Evolutionary conservation across 2,888 invertebrate species (phyloP).

Genomic region (Agrochola macilenta): DNA sequence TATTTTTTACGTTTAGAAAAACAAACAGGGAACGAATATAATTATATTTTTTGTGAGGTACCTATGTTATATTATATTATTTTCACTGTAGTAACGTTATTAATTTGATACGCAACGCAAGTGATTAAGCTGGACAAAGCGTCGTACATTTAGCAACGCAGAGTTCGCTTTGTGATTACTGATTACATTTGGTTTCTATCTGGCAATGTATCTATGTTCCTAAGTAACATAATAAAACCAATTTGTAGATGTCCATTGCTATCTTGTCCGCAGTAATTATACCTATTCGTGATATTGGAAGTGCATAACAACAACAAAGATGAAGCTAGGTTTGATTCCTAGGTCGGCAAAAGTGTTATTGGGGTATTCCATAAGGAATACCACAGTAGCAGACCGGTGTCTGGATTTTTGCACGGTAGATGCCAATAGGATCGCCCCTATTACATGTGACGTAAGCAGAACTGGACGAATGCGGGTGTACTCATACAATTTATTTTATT

Average conservation of each 20-base stretch:
- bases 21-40: too few species aligned
- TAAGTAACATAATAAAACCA: not conserved
- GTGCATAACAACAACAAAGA: not conserved
- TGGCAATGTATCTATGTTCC: not conserved
- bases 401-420: not conserved
- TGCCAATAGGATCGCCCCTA: not conserved
- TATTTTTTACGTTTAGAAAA: too few species aligned
- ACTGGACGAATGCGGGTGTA: not conserved
- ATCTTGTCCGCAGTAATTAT: too few species aligned
- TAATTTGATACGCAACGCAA: not conserved
- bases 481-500: too few species aligned
- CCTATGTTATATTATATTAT: too few species aligned
- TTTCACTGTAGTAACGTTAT: not conserved
- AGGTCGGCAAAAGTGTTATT: not conserved
- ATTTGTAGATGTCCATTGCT: not conserved
- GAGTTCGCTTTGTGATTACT: not conserved
- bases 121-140: not conserved
- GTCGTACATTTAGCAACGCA: not conserved
- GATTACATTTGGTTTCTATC: not conserved
- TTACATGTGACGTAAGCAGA: not conserved
- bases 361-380: not conserved
- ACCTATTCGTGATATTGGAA: not conserved
- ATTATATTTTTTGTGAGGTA: too few species aligned
- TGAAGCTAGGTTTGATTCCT: not conserved
- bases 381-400: not conserved